These are phyloP conservation scores for Cancer borealis DNA, from an alignment of 2,888 invertebrate genomes.

Conservation along the genomic window DNA sequence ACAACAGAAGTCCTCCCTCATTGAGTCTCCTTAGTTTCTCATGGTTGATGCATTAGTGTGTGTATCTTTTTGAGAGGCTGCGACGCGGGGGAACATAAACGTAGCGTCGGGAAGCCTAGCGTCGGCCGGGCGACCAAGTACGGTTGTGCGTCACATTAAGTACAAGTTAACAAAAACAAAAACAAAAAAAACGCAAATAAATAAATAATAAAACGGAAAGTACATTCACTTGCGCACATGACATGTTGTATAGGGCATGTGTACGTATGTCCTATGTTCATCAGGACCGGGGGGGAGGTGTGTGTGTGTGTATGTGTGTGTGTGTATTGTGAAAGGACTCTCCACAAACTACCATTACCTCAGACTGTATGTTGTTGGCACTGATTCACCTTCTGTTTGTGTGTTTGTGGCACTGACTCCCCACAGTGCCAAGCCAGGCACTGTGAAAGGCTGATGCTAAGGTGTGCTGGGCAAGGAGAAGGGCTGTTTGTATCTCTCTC, in stretches of 20 bases:
- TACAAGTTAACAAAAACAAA: conserved; percentile 14
- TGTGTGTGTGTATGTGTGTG: background rate
- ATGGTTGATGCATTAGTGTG: background rate
- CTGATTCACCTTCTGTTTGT: background rate
- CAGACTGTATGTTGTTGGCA: background rate
- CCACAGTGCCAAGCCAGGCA: background rate
- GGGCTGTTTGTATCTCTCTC: background rate
- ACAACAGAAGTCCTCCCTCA: conserved; percentile 11
- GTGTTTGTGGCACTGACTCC: background rate
- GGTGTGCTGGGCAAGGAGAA: too few relatives aligned
- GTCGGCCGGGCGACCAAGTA: background rate
- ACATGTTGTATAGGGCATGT: background rate
- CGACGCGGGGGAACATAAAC: background rate
- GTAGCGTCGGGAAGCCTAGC: conserved; percentile 10
- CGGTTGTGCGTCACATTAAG: conserved; percentile 35
- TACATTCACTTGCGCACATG: conserved; percentile 17
- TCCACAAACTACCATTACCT: background rate
- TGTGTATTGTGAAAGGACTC: background rate
- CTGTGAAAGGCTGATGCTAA: background rate
- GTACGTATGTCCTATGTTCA: background rate
- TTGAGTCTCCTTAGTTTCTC: background rate
- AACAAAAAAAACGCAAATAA: background rate
- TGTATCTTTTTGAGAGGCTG: conserved; percentile 16
- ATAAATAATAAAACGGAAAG: background rate
- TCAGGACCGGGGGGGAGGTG: background rate